Percentiles rank a stretch among this genome's conserved stretches.
These are phyloP conservation scores for Zosterops hypoxanthus DNA, from an alignment of 2,113 vertebrate genomes.

Conservation along the genomic window DNA sequence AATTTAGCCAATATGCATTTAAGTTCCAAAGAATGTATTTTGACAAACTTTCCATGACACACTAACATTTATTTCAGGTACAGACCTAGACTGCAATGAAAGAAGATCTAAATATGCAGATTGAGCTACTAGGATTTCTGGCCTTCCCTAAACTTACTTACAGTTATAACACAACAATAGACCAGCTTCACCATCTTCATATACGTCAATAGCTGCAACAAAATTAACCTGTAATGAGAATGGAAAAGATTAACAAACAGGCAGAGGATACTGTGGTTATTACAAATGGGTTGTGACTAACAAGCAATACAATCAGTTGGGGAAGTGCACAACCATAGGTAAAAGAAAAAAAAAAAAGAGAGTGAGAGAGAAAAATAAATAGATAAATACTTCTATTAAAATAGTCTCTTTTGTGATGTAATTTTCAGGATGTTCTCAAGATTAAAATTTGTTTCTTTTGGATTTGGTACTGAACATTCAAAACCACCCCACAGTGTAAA, in stretches of 20 bases:
- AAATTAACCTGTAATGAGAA: slow-evolving; percentile 92
- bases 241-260: slow-evolving; percentile 10
- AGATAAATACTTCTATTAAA: background rate
- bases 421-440: background rate
- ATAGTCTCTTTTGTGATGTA: background rate
- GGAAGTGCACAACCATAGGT: background rate
- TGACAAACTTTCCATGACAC: background rate
- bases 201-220: slow-evolving; percentile 96
- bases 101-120: background rate
- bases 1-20: background rate
- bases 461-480: background rate
- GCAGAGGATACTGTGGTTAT: background rate
- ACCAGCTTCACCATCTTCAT: slow-evolving; percentile 98
- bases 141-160: slow-evolving; percentile 75
- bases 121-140: background rate
- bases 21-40: background rate
- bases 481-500: background rate
- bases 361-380: too few species aligned
- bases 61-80: background rate
- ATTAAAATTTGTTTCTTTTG: background rate
- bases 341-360: background rate
- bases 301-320: background rate
- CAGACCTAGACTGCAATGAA: background rate
- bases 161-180: slow-evolving; percentile 96
- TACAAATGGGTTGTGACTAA: background rate